A percentile compares a stretch with the other conserved stretches of the same genome.
These are phyloP conservation scores for Zaprionus davidi DNA, from an alignment of 1,140 invertebrate species.

Conservation along the genomic window DNA sequence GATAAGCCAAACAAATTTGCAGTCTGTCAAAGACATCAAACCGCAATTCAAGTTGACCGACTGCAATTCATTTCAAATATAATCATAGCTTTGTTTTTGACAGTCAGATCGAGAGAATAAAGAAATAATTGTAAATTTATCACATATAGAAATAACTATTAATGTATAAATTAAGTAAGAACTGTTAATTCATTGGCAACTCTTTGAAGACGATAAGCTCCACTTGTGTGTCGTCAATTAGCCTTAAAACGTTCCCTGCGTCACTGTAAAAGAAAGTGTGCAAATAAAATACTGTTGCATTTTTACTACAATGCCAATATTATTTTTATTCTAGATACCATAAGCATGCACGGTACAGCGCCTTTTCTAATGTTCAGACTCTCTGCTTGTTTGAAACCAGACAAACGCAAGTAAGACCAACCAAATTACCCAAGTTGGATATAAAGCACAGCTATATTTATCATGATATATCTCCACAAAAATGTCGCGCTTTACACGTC, in stretches of 20 bases:
- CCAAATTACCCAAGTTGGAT: conserved; percentile 23
- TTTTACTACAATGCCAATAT: neutral
- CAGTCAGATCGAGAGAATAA: neutral
- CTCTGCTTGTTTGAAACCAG: conserved; percentile 13
- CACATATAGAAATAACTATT: neutral
- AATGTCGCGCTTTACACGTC: neutral
- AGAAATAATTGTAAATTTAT: neutral
- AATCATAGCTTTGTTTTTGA: neutral
- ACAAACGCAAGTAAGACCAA: conserved; percentile 38
- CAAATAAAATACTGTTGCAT: neutral
- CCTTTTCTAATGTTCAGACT: neutral
- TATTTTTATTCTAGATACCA: neutral
- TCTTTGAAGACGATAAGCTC: neutral
- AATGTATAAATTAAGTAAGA: too few species aligned
- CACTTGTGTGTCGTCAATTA: neutral
- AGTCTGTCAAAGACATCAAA: neutral
- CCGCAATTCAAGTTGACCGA: conserved; percentile 15
- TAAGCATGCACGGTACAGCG: neutral
- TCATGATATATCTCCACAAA: conserved; percentile 52
- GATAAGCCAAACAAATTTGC: conserved; percentile 29
- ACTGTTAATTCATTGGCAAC: neutral
- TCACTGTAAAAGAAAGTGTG: too few species aligned
- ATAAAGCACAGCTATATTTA: conserved; percentile 33
- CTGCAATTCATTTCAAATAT: neutral
- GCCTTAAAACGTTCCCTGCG: too few species aligned